Conservation (phyloP, 2,113 vertebrate genomes). For the Mustela lutreola region DNA sequence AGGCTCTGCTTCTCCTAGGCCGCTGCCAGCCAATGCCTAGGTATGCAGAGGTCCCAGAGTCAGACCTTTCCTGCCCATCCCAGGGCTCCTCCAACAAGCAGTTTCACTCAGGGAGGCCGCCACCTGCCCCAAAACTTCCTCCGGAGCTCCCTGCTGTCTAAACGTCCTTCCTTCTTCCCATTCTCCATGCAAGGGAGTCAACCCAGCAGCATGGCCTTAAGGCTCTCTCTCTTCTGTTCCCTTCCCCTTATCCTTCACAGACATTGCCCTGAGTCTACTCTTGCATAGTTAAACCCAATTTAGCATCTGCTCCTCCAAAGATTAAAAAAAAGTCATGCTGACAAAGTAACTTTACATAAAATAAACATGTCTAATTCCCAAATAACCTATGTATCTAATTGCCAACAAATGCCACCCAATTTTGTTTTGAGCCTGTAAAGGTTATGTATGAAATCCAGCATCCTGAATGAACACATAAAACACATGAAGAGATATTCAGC, state of each 20-base stretch:
- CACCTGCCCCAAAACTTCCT: background rate
- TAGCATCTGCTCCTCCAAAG: background rate
- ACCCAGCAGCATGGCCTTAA: background rate
- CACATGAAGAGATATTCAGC: background rate
- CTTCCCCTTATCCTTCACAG: background rate
- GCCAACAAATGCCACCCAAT: background rate
- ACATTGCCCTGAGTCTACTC: background rate
- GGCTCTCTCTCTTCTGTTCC: background rate
- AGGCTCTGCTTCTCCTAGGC: background rate
- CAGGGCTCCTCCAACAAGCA: background rate
- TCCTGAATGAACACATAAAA: background rate
- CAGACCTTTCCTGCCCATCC: background rate
- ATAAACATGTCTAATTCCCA: background rate
- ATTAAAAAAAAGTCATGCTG: background rate
- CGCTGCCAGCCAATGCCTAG: background rate
- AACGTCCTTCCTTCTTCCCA: background rate
- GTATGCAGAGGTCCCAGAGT: accelerated
- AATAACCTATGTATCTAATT: background rate
- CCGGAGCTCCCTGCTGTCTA: background rate
- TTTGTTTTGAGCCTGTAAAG: background rate
- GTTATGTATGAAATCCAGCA: background rate
- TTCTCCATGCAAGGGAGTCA: background rate
- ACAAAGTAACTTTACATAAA: background rate
- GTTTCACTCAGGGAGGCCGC: background rate
- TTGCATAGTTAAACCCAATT: background rate